Conservation (phyloP, 2,888 invertebrate species). For the Neoitamus cyanurus region DNA sequence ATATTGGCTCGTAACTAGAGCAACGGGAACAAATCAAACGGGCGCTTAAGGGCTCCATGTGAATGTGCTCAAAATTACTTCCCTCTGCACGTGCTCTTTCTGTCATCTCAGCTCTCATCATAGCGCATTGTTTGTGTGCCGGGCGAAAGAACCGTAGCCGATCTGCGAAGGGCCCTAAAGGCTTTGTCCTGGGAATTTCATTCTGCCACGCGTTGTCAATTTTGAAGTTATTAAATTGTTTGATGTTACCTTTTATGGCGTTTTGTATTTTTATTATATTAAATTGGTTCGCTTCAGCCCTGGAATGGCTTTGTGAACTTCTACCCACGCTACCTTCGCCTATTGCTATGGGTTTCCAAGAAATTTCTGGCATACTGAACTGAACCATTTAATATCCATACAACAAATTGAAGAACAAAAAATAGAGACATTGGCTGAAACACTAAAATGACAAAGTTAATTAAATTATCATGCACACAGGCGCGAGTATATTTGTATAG, state of each 20-base stretch:
- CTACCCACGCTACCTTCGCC: neutral
- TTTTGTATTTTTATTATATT: constrained; percentile 14
- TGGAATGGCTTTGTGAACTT: neutral
- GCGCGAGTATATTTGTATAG: no score
- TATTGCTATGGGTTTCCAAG: neutral
- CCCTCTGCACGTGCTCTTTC: neutral
- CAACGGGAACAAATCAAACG: constrained; percentile 11
- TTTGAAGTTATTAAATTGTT: constrained; percentile 36
- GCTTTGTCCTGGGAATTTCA: neutral
- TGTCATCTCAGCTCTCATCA: neutral
- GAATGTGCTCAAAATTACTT: neutral
- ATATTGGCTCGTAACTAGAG: neutral
- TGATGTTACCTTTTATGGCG: neutral
- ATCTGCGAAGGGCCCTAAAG: neutral
- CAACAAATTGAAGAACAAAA: neutral
- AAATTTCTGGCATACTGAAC: neutral
- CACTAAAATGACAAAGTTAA: no score
- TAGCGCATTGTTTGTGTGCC: neutral
- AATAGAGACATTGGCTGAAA: no score
- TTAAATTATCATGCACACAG: no score
- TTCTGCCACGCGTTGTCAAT: constrained; percentile 26
- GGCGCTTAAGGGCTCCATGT: neutral
- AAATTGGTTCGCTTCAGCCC: neutral
- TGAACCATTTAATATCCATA: neutral
- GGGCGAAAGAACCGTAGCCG: neutral